Evolutionary conservation across 1,140 invertebrate species (phyloP), one percentile per base, ranked within the genome.

Genomic region (Pseudomyrmex flavicornis): DNA sequence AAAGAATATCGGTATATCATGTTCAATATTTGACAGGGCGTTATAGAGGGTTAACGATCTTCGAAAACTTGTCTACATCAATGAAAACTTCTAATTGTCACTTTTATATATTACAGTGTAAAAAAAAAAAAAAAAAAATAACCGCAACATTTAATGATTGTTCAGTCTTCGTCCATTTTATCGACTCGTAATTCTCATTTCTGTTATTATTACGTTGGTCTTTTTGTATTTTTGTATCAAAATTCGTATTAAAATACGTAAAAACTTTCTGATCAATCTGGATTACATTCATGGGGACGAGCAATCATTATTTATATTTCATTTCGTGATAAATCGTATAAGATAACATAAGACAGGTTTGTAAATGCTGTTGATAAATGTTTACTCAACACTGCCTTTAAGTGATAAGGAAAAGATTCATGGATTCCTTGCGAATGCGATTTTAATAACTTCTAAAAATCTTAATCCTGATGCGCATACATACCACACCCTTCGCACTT

Each of bases 331-430:
- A 80, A 66, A 0, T 79, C 35, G 2, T 77, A 68, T 22, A 77
- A 15, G 12, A 48, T 70, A 50, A 79, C 35, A 35, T 35, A 35
- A 35, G 7, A 35, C 48, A n/a, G 59, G 20, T 59, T 79, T n/a
- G n/a, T 69, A 68, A 79, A 48, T 69, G 13, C 48, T 63, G 48
- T 66, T 20, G 69, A 85, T 59, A 35, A 73, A 80, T 50, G 66
- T 85, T 88, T 63, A 87, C 50, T 74, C 48, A 85, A 85, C 87
- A 88, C 87, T 88, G 87, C 87, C 87, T 84, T 76, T 83, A 66
- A 61, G 50, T 76, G 59, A 74, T 77, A 84, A 84, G 58, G 66
- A 35, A 35, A 52, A 66, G 44, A 76, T 77, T 35, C 46, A 69
- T 20, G 62, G 17, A 84, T 79, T 65, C 54, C 77, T 73, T 58